A percentile compares a stretch with the other conserved stretches of the same genome.
These are phyloP conservation scores for Perdix hodgsoniae DNA, from an alignment of 2,797 vertebrate species.

Conservation along the genomic window DNA sequence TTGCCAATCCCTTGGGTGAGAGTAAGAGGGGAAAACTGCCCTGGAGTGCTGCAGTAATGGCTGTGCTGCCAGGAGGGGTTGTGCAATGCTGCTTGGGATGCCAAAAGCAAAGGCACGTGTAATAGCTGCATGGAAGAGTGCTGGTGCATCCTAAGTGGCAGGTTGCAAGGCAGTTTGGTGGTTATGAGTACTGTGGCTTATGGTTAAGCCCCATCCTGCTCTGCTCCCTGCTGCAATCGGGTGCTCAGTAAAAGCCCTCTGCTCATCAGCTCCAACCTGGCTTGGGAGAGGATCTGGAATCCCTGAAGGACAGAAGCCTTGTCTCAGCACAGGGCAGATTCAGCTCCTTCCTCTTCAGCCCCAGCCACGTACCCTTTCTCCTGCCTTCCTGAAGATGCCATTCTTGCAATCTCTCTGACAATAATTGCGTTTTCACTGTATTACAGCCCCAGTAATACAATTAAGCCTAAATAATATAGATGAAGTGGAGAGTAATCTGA, in stretches of 20 bases:
- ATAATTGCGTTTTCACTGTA: constrained; percentile 52
- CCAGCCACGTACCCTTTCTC: neutral
- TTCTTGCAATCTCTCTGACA: constrained; percentile 34
- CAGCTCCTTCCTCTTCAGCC: neutral
- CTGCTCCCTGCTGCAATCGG: neutral
- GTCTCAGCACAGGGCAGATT: neutral
- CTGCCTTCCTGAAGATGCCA: constrained; percentile 32
- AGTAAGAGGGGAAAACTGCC: neutral
- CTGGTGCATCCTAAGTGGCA: neutral
- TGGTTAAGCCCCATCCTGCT: fast-evolving
- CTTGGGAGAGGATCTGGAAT: neutral
- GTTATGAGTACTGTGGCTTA: neutral
- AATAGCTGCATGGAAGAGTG: neutral
- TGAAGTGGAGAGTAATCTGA: constrained; percentile 51
- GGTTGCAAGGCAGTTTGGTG: neutral
- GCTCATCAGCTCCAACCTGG: neutral
- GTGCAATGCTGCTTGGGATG: neutral
- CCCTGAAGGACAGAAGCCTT: constrained; percentile 8
- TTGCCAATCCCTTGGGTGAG: neutral
- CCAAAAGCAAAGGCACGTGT: neutral
- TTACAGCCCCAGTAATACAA: constrained; percentile 51
- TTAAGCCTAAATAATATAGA: constrained; percentile 65
- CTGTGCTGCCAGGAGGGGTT: neutral
- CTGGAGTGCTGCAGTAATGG: fast-evolving
- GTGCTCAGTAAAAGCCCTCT: neutral